A percentile compares a stretch with the other conserved stretches of the same genome.
These are phyloP conservation scores for Nothura maculosa DNA, from an alignment of 2,797 vertebrate species.

Conservation along the genomic window DNA sequence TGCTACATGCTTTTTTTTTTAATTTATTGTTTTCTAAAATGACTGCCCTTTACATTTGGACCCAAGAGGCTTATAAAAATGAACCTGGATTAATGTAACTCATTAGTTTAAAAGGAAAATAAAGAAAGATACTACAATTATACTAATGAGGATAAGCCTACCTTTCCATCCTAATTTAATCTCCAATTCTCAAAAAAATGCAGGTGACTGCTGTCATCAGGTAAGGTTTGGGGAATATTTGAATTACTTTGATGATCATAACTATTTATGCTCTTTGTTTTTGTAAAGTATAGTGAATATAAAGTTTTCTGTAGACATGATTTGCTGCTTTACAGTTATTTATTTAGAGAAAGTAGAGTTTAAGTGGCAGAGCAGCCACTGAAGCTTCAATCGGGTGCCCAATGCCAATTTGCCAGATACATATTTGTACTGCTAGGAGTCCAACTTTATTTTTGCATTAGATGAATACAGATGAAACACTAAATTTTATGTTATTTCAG, in stretches of 20 bases:
- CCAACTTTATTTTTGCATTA: slow-evolving; percentile 3
- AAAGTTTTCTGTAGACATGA: background rate
- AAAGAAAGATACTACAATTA: slow-evolving; percentile 84
- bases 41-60: slow-evolving; percentile 86
- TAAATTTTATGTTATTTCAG: slow-evolving; percentile 54
- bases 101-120: slow-evolving; percentile 88
- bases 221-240: slow-evolving; percentile 13
- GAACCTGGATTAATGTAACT: slow-evolving; percentile 89
- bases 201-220: slow-evolving; percentile 64
- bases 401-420: slow-evolving; percentile 8
- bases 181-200: slow-evolving; percentile 49
- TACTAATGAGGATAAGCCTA: slow-evolving; percentile 83
- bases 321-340: background rate
- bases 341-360: background rate
- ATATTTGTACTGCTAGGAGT: slow-evolving; percentile 38
- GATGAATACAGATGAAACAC: slow-evolving; percentile 10
- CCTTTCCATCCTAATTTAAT: slow-evolving; percentile 78
- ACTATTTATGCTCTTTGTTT: background rate
- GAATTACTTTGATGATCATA: background rate
- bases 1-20: slow-evolving; percentile 78
- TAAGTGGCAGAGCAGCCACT: background rate
- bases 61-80: slow-evolving; percentile 88
- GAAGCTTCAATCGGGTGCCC: background rate
- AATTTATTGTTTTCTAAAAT: slow-evolving; percentile 88
- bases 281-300: background rate